Evolutionary conservation across 2,113 vertebrate species (phyloP).

Genomic region (Misgurnus anguillicaudatus): DNA sequence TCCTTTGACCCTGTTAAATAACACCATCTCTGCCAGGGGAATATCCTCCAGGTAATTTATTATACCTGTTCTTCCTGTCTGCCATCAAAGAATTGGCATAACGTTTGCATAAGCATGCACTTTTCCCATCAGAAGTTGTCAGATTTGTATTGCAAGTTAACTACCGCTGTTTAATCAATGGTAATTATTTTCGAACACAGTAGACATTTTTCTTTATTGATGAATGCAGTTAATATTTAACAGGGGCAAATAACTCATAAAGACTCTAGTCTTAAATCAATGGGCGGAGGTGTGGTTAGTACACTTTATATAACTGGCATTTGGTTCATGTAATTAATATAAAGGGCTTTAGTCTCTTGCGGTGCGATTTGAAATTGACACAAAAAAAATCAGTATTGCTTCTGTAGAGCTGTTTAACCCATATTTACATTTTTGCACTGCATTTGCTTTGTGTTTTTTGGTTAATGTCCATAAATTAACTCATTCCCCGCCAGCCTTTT

Average conservation of each 20-base stretch:
- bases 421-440: too few relatives aligned
- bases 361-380: constrained; percentile 61
- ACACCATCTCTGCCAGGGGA: constrained; percentile 11
- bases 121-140: background rate
- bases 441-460: too few relatives aligned
- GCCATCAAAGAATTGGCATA: background rate
- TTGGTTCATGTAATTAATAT: constrained; percentile 65
- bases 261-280: constrained; percentile 20
- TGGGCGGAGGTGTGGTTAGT: constrained; percentile 20
- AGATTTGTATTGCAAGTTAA: background rate
- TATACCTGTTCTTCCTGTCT: background rate
- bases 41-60: constrained; percentile 12
- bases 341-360: constrained; percentile 56
- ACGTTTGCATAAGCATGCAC: background rate
- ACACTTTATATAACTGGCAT: constrained; percentile 68
- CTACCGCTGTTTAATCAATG: constrained; percentile 5
- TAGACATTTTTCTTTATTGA: constrained; percentile 25
- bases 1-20: constrained; percentile 18
- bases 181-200: constrained; percentile 20
- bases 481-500: too few relatives aligned
- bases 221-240: constrained; percentile 32
- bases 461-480: too few relatives aligned
- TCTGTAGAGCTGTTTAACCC: too few relatives aligned
- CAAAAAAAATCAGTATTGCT: background rate
- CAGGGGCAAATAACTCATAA: constrained; percentile 26